Percentiles rank a stretch among this genome's conserved stretches.
Conservation (phyloP, 92 coral and sea anemone species). For the Palythoa heliodiscus region DNA sequence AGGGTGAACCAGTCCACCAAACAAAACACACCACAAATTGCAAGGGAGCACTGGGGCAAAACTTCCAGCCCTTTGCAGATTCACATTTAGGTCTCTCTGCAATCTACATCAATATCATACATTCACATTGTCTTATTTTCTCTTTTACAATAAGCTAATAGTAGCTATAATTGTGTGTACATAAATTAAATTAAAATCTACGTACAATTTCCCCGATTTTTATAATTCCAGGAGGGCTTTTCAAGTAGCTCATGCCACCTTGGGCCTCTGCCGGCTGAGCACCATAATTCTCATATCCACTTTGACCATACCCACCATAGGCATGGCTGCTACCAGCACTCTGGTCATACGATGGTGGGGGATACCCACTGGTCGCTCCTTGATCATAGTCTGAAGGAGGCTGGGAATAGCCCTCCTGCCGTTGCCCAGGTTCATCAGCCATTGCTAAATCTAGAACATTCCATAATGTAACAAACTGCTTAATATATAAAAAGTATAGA, state of each 20-base stretch:
- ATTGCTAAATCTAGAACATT: not conserved
- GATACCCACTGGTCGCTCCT: conserved; percentile 25
- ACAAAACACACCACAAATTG: too few species aligned
- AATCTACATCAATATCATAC: too few species aligned
- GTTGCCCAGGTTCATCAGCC: conserved; percentile 31
- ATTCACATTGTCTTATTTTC: not conserved
- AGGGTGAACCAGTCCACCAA: too few species aligned
- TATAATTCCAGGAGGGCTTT: conserved; percentile 75
- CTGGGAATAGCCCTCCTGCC: conserved; percentile 16
- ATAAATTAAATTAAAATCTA: not conserved
- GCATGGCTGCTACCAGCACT: not conserved
- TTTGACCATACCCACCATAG: conserved; percentile 31
- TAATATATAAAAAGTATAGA: too few species aligned
- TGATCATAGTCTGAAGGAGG: conserved; percentile 39
- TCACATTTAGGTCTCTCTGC: too few species aligned
- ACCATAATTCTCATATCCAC: conserved; percentile 39
- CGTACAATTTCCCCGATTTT: conserved; percentile 93
- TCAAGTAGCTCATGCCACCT: conserved; percentile 69
- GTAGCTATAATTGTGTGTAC: not conserved
- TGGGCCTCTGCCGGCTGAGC: conserved; percentile 31
- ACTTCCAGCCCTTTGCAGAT: too few species aligned
- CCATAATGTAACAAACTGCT: too few species aligned
- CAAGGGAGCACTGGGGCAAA: too few species aligned
- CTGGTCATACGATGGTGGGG: conserved; percentile 15
- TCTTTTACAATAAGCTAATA: not conserved